A percentile compares a stretch with the other conserved stretches of the same genome.
phyloP scores from a whole-genome alignment of 1,140 invertebrate genomes.

The Bombus pascuorum region DNA sequence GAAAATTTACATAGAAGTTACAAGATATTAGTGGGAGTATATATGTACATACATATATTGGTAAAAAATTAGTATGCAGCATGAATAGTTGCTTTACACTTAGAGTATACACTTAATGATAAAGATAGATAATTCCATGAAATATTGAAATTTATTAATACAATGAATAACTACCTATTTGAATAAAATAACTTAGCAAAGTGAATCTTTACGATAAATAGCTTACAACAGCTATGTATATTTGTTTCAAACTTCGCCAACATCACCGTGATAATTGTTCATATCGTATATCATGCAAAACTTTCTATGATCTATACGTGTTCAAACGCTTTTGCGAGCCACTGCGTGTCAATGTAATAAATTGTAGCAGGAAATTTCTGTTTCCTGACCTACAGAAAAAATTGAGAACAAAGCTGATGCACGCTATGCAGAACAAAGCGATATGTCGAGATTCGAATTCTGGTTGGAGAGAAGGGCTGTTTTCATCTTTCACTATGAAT shows the following conservation, averaged over 20 bases:
- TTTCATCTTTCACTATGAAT: slow-evolving; percentile 46
- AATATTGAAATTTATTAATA: too few species aligned
- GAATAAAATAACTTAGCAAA: too few species aligned
- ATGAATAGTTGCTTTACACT: too few species aligned
- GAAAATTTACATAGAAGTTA: too few species aligned
- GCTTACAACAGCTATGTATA: not conserved
- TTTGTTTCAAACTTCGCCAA: not conserved
- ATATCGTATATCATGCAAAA: not conserved
- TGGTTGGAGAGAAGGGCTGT: slow-evolving; percentile 12
- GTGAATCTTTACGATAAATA: too few species aligned
- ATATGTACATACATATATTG: too few species aligned
- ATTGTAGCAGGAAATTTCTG: slow-evolving; percentile 30
- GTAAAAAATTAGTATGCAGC: too few species aligned
- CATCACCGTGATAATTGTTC: not conserved
- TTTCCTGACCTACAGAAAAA: not conserved
- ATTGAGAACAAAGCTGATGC: not conserved
- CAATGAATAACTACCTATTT: too few species aligned
- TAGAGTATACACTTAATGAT: too few species aligned
- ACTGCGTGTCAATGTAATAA: slow-evolving; percentile 50
- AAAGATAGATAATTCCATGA: too few species aligned
- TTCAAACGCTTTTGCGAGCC: not conserved
- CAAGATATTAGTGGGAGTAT: too few species aligned
- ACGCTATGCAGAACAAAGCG: slow-evolving; percentile 43
- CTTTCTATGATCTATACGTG: not conserved
- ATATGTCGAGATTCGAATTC: slow-evolving; percentile 22